Base-by-base conservation (phyloP, 2,113 vertebrate genomes). In the Eretmodus cyanostictus region DNA sequence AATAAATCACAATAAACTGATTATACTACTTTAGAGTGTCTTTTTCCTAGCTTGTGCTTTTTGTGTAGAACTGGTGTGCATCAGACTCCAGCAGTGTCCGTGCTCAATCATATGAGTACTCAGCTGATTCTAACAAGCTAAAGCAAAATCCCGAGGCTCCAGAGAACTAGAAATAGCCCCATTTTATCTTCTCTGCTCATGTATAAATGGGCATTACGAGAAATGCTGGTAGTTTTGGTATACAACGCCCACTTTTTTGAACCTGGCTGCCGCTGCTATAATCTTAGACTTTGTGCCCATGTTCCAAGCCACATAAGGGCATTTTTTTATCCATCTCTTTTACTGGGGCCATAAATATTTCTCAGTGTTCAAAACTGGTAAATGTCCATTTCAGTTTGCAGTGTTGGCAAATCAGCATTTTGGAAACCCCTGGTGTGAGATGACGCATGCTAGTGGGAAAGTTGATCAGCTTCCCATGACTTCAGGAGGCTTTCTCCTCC, bases 291-390 rank as follows among this genome's bases (percentile, higher is more conserved):
- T 92, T 93, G 89, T 87, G 79, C 89, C 86, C 89, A 71, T 86
- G 89, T 89, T 95, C 91, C 88, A 86, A 93, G 82, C 89, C 90
- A 80, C 84, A 88, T 84, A 84, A 82, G 9, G 34, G 19, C 16
- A 9, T 85, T 79, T 81, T 83, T 83, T 51, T 38, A 47, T n/a
- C 82, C 5, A 12, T 55, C 36, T 82, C 47, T 94, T 96, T 95
- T 94, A 95, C 92, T 94, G 92, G 88, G 27, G 68, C 87, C 80
- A 90, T 96, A 96, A 95, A 92, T 89, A 76, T 76, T 76, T 66
- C 80, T 9, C 78, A 82, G 57, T 82, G 85, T 89, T 81, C 81
- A 78, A 90, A 92, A 88, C 34, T 87, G 90, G 87, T 89, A 84
- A 93, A 89, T n/a, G 53, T 91, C 89, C 88, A 89, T 78, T 88